phyloP scores from a whole-genome alignment of 2,888 invertebrate genomes.

The Campaea margaritaria region DNA sequence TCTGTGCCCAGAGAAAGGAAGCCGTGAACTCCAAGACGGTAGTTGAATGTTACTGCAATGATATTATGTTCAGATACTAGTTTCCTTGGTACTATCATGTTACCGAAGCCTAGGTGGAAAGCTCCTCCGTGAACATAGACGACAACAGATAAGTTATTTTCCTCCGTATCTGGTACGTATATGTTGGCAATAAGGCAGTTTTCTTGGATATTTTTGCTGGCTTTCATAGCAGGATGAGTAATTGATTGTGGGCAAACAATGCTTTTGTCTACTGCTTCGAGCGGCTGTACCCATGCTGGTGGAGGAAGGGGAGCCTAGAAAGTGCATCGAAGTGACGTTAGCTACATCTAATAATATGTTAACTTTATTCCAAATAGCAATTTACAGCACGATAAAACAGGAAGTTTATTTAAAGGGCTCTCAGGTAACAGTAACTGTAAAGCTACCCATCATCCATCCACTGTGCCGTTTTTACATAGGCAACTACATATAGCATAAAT shows the following conservation, averaged over 20 bases:
- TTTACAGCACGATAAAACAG: no score
- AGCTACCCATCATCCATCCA: no score
- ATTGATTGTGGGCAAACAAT: constrained; percentile 52
- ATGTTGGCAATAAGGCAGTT: constrained; percentile 67
- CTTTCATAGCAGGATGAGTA: background rate
- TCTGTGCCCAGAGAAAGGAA: constrained; percentile 65
- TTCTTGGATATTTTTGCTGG: constrained; percentile 42
- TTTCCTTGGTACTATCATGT: constrained; percentile 29
- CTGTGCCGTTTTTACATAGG: no score
- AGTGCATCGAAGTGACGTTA: background rate
- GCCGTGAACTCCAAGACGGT: constrained; percentile 44
- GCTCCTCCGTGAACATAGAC: constrained; percentile 55
- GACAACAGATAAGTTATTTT: constrained; percentile 49
- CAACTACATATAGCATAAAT: no score
- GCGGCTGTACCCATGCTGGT: constrained; percentile 47
- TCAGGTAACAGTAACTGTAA: no score
- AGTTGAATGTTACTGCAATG: constrained; percentile 15
- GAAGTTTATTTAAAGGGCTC: no score
- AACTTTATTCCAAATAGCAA: no score
- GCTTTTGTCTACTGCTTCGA: constrained; percentile 47
- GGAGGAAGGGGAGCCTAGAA: constrained; percentile 57
- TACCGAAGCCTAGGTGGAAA: constrained; percentile 44
- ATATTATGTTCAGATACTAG: constrained; percentile 35
- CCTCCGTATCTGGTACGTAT: constrained; percentile 58
- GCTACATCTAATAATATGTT: background rate